These are phyloP conservation scores for Lycia hirtaria DNA, from an alignment of 2,888 invertebrate species.

Conservation along the genomic window DNA sequence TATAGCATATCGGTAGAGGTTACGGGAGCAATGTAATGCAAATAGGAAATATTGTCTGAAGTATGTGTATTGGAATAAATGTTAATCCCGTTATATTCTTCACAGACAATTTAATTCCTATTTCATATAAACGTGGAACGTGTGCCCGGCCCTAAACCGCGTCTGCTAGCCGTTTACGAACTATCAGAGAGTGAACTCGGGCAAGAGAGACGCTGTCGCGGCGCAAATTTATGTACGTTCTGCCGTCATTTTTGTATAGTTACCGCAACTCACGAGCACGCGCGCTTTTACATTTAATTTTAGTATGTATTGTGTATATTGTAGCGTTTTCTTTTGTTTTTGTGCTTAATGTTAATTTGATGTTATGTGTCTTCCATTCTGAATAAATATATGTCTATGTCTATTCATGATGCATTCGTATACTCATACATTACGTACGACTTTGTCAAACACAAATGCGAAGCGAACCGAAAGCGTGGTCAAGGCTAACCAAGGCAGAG, in stretches of 20 bases:
- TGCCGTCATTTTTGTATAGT: conserved; percentile 23
- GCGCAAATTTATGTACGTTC: conserved; percentile 37
- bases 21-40: conserved; percentile 45
- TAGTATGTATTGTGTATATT: too few species aligned
- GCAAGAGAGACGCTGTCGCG: conserved; percentile 52
- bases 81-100: conserved; percentile 70
- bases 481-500: too few species aligned
- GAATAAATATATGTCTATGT: too few species aligned
- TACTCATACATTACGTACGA: too few species aligned
- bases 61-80: conserved; percentile 45
- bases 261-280: too few species aligned
- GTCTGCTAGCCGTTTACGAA: conserved; percentile 45
- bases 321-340: too few species aligned
- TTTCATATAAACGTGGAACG: conserved; percentile 68
- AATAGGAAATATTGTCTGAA: conserved; percentile 25
- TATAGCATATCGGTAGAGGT: conserved; percentile 7
- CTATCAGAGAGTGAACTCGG: conserved; percentile 56
- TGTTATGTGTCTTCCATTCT: too few species aligned
- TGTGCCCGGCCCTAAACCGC: conserved; percentile 47
- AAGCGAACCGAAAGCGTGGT: too few species aligned
- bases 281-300: too few species aligned
- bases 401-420: too few species aligned
- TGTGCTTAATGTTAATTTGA: too few species aligned
- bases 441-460: too few species aligned
- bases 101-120: conserved; percentile 77